Evolutionary conservation across 92 coral and sea anemone genomes (phyloP).

Genomic region (Epizoanthus fatuus): DNA sequence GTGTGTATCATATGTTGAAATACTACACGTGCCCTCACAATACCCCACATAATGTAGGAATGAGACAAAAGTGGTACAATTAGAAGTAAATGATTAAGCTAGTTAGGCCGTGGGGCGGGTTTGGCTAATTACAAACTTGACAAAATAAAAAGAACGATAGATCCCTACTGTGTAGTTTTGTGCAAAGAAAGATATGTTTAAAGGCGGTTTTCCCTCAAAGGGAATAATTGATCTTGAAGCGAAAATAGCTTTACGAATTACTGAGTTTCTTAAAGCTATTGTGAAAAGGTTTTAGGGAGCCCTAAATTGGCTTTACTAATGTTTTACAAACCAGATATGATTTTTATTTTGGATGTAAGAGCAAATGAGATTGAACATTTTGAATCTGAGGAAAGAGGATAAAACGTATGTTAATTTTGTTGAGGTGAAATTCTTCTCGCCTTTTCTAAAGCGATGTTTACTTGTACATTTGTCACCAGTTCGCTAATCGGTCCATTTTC

Average conservation of each 20-base stretch:
- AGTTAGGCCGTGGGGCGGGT: conserved; percentile 17
- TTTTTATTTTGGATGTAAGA: not conserved
- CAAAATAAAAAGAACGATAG: conserved; percentile 25
- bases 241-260: conserved; percentile 18
- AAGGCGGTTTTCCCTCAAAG: conserved; percentile 32
- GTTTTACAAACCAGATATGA: conserved; percentile 35
- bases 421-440: conserved; percentile 3
- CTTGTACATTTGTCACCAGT: conserved; percentile 54
- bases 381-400: not conserved
- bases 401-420: conserved; percentile 12
- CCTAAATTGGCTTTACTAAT: conserved; percentile 12
- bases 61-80: not conserved
- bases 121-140: conserved; percentile 39
- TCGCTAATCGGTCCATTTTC: conserved; percentile 63
- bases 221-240: conserved; percentile 39
- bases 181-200: conserved; percentile 33
- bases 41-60: conserved; percentile 19
- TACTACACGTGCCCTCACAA: conserved; percentile 84
- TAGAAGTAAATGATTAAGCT: conserved; percentile 12
- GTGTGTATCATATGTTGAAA: conserved; percentile 57
- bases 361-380: not conserved
- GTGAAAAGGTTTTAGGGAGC: conserved; percentile 33
- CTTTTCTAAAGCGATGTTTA: conserved; percentile 57
- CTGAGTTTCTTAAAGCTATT: conserved; percentile 3
- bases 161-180: conserved; percentile 33